Conservation (phyloP, 2,888 invertebrate genomes). For the Ormyrus labotus region DNA sequence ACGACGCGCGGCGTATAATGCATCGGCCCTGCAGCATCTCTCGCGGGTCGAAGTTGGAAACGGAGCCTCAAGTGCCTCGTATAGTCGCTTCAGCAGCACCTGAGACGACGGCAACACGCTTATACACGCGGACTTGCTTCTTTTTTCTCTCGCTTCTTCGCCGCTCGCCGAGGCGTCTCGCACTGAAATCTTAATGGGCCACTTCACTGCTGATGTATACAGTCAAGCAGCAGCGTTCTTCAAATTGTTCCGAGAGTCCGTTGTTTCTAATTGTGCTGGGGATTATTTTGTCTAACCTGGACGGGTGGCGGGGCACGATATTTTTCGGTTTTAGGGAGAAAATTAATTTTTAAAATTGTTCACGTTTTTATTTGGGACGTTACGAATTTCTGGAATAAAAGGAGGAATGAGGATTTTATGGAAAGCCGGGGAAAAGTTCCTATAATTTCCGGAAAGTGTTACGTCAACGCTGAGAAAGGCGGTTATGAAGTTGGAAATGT, state of each 20-base stretch:
- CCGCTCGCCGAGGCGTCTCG: neutral
- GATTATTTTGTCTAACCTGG: too few species aligned
- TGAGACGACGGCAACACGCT: constrained; percentile 9
- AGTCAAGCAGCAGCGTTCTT: neutral
- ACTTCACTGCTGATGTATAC: neutral
- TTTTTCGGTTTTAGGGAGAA: too few species aligned
- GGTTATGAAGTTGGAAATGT: constrained; percentile 24
- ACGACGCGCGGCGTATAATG: neutral
- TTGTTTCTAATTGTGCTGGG: too few species aligned
- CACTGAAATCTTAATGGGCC: constrained; percentile 19
- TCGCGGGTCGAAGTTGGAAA: constrained; percentile 7
- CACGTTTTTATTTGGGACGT: too few species aligned
- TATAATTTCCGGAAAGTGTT: neutral
- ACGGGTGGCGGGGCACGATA: too few species aligned
- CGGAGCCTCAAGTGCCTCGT: constrained; percentile 28
- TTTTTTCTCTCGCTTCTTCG: constrained; percentile 31
- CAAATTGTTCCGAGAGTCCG: neutral
- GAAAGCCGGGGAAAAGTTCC: neutral
- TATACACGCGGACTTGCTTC: neutral
- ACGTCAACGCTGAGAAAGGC: constrained; percentile 2
- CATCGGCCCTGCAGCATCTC: neutral
- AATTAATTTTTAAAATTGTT: too few species aligned
- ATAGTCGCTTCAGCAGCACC: neutral
- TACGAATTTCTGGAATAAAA: too few species aligned
- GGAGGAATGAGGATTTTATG: neutral